These are phyloP conservation scores for Caenorhabditis auriculariae DNA, from an alignment of 2,888 invertebrate genomes.

Conservation along the genomic window DNA sequence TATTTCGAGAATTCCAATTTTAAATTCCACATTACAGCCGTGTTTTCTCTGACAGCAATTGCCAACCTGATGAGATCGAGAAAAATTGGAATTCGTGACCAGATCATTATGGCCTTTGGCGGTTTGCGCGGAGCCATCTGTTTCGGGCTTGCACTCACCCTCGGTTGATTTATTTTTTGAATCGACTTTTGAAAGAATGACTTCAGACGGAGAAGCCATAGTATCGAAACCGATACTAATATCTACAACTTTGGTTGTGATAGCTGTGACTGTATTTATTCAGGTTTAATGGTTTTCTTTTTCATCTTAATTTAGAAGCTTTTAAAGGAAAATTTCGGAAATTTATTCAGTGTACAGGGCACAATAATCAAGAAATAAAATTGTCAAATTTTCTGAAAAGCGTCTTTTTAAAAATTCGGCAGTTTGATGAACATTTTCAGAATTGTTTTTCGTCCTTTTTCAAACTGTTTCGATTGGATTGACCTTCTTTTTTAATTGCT, in stretches of 20 bases:
- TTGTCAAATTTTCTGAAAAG: neutral
- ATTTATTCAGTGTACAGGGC: too few species aligned
- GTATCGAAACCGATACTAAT: constrained; percentile 92
- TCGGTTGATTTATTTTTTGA: constrained; percentile 63
- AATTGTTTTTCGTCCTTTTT: too few species aligned
- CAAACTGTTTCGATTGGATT: too few species aligned
- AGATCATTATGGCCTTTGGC: constrained; percentile 92
- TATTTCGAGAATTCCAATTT: too few species aligned
- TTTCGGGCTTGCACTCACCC: constrained; percentile 79
- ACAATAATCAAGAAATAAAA: neutral
- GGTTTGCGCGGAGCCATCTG: constrained; percentile 94
- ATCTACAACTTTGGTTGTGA: constrained; percentile 92
- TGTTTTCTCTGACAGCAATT: constrained; percentile 80
- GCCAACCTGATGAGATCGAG: constrained; percentile 89
- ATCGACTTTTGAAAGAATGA: neutral
- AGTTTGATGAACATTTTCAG: too few species aligned
- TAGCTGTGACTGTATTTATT: constrained; percentile 97
- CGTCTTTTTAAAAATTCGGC: too few species aligned
- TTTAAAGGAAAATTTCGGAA: too few species aligned
- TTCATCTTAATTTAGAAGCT: too few species aligned
- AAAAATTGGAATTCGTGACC: constrained; percentile 74
- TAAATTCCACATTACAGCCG: constrained; percentile 39
- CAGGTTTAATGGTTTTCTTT: constrained; percentile 71
- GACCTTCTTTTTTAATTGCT: too few species aligned
- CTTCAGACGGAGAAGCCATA: constrained; percentile 70